phyloP scores from a whole-genome alignment of 2,113 vertebrate genomes.

The Eonycteris spelaea region DNA sequence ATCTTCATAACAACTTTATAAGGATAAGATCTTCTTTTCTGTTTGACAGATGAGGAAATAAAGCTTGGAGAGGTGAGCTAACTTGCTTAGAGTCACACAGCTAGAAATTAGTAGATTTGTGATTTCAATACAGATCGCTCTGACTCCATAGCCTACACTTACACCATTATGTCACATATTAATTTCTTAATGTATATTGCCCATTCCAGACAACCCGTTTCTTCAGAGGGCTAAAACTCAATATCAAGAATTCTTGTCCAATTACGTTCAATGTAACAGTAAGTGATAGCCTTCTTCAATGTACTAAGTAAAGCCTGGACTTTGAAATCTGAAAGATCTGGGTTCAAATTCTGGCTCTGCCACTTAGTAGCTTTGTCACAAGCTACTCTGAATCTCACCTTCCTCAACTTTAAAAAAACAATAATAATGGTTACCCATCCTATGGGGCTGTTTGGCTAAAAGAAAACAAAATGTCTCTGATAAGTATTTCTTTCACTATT shows the following conservation, averaged over 20 bases:
- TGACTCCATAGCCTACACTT: not conserved
- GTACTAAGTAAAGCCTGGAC: not conserved
- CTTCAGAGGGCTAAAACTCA: constrained; percentile 14
- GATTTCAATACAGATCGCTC: constrained; percentile 17
- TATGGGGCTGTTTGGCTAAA: not conserved
- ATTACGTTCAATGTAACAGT: not conserved
- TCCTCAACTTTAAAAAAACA: constrained; percentile 23
- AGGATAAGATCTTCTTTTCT: constrained; percentile 25
- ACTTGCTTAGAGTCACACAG: not conserved
- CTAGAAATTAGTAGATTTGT: not conserved
- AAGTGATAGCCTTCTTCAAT: not conserved
- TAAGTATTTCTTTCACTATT: not conserved
- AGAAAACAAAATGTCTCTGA: not conserved
- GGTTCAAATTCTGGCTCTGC: constrained; percentile 28
- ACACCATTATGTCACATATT: not conserved
- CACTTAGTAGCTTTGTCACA: constrained; percentile 43
- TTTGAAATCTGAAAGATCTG: constrained; percentile 19
- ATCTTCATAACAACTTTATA: constrained; percentile 4
- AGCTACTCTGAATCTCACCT: constrained; percentile 12
- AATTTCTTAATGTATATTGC: not conserved
- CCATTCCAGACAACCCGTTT: not conserved
- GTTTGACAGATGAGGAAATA: constrained; percentile 19
- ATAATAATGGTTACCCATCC: constrained; percentile 8
- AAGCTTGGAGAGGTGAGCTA: not conserved
- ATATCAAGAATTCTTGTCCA: not conserved